A percentile compares a stretch with the other conserved stretches of the same genome.
These are phyloP conservation scores for Rousettus madagascariensis DNA, from an alignment of 2,797 vertebrate genomes.

Conservation along the genomic window DNA sequence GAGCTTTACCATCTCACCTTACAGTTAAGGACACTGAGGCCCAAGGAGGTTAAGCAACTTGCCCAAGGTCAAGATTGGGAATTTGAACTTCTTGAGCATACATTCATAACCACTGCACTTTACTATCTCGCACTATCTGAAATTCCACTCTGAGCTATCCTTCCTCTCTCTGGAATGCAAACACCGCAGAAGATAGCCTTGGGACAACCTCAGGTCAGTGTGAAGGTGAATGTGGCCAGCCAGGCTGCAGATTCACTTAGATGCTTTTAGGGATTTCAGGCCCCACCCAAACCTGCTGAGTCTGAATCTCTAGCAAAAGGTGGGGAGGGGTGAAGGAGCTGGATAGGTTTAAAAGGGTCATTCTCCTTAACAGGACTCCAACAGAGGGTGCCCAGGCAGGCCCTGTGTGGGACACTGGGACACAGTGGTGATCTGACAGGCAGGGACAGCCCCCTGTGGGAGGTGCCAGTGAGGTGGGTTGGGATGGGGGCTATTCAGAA, in stretches of 20 bases:
- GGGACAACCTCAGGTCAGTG: neutral
- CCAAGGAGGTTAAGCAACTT: neutral
- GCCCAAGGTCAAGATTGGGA: neutral
- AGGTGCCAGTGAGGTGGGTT: neutral
- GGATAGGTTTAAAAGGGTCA: neutral
- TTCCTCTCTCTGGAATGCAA: neutral
- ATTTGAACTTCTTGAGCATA: neutral
- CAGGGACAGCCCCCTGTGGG: neutral
- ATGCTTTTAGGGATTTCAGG: neutral
- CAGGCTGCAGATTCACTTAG: neutral
- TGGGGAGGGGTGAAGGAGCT: neutral
- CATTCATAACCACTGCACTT: neutral
- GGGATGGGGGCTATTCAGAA: rapidly evolving
- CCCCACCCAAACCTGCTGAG: neutral
- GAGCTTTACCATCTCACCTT: neutral
- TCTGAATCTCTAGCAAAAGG: neutral
- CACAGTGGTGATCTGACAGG: neutral
- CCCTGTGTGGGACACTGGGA: neutral
- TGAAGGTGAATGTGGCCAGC: neutral
- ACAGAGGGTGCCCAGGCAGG: neutral
- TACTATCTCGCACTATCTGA: neutral
- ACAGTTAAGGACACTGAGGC: neutral
- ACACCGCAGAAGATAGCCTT: neutral
- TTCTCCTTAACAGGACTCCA: neutral
- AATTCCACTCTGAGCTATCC: neutral